phyloP scores from a whole-genome alignment of 2,888 invertebrate species.

The Melinopterus prodromus region DNA sequence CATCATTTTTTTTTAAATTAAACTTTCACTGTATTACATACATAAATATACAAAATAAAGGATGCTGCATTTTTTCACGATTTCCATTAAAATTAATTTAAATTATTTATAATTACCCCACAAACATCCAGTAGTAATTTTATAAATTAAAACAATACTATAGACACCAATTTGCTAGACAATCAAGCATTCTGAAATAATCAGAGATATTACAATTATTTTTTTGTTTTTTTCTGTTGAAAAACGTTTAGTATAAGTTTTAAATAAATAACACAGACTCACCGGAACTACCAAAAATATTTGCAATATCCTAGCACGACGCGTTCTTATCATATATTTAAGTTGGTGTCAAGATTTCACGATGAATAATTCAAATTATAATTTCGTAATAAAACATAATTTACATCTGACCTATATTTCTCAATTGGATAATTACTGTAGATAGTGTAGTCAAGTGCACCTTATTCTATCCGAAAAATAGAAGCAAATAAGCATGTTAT shows the following conservation, averaged over 20 bases:
- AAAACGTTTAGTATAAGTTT: background rate
- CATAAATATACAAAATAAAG: conserved; percentile 11
- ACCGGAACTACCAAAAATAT: background rate
- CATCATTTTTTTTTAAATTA: conserved; percentile 30
- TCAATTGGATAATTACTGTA: conserved; percentile 34
- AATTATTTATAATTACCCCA: conserved; percentile 22
- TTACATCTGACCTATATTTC: conserved; percentile 13
- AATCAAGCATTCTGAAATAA: background rate
- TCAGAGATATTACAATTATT: background rate
- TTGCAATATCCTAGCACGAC: background rate
- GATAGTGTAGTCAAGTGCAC: conserved; percentile 51
- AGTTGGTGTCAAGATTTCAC: conserved; percentile 20
- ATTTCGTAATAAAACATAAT: conserved; percentile 11
- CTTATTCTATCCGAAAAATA: conserved; percentile 52
- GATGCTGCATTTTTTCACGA: background rate
- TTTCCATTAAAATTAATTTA: conserved; percentile 11
- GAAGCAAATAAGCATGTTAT: conserved; percentile 53
- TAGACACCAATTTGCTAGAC: conserved; percentile 31
- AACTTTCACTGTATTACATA: background rate
- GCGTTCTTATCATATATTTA: conserved; percentile 24
- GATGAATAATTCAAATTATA: conserved; percentile 21
- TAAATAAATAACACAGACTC: conserved; percentile 26
- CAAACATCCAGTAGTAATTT: conserved; percentile 8
- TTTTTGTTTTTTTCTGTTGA: background rate
- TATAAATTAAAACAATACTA: conserved; percentile 25